These are phyloP conservation scores for Hoplodrina ambigua DNA, from an alignment of 2,888 invertebrate species.

Conservation along the genomic window DNA sequence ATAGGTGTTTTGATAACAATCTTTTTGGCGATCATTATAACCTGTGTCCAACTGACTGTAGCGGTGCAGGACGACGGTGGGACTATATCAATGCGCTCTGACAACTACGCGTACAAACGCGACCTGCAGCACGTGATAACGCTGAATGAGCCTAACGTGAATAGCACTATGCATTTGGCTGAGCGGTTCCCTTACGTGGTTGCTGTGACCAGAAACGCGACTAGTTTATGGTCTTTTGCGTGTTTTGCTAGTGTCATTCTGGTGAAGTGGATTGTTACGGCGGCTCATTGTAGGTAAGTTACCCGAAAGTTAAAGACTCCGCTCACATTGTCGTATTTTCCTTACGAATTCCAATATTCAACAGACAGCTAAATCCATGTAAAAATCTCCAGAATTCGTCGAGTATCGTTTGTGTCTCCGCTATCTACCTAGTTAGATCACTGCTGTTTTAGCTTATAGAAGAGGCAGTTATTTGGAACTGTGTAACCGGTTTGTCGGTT, in stretches of 20 bases:
- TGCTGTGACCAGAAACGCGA: conserved; percentile 35
- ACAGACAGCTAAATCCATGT: too few species aligned
- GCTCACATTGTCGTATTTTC: too few species aligned
- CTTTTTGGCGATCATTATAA: neutral
- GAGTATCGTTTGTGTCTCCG: too few species aligned
- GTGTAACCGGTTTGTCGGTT: too few species aligned
- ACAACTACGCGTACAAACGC: too few species aligned
- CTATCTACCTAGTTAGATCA: too few species aligned
- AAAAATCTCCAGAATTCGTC: too few species aligned
- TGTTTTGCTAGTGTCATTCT: conserved; percentile 46
- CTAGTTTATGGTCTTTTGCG: conserved; percentile 31
- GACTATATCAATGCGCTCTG: too few species aligned
- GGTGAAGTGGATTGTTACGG: conserved; percentile 36
- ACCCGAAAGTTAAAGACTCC: too few species aligned
- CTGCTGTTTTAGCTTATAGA: too few species aligned
- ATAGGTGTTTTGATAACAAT: neutral
- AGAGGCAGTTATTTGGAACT: too few species aligned
- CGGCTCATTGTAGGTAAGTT: conserved; percentile 49
- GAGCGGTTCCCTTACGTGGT: conserved; percentile 44
- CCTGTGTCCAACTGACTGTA: neutral
- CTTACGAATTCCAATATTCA: too few species aligned
- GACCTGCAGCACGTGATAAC: conserved; percentile 13
- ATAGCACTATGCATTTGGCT: neutral
- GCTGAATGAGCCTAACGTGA: neutral
- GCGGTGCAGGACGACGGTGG: neutral